Evolutionary conservation across 2,888 invertebrate genomes (phyloP).

Genomic region (Fabriciana adippe): DNA sequence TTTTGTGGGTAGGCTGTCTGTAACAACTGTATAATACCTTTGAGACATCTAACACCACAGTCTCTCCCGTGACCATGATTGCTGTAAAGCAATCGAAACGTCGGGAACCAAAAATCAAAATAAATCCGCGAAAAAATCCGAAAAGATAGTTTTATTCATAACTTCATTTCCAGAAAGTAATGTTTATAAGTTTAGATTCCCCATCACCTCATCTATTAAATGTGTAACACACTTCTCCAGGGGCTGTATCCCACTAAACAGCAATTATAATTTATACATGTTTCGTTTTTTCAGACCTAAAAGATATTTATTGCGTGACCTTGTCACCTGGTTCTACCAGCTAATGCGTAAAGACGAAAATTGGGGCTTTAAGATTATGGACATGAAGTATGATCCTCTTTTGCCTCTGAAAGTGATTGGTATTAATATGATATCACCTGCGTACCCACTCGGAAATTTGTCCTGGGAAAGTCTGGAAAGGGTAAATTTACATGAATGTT

Average conservation of each 20-base stretch:
- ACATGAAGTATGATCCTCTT: conserved; percentile 87
- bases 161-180: no score
- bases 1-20: no score
- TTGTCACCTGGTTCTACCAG: conserved; percentile 92
- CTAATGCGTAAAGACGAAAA: conserved; percentile 87
- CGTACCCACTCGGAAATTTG: conserved; percentile 85
- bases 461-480: conserved; percentile 91
- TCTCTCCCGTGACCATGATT: no score
- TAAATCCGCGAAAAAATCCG: no score
- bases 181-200: no score
- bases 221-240: no score
- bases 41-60: no score
- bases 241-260: not conserved
- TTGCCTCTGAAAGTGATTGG: conserved; percentile 85
- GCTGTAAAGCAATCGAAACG: no score
- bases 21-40: no score
- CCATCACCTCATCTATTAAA: no score
- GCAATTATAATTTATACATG: not conserved
- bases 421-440: conserved; percentile 83
- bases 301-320: conserved; percentile 88
- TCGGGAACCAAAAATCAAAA: no score
- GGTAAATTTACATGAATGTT: conserved; percentile 60
- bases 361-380: conserved; percentile 87
- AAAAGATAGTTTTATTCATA: no score
- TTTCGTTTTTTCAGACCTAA: conserved; percentile 85